These are phyloP conservation scores for Melopsittacus undulatus DNA, from an alignment of 2,797 vertebrate species.

Conservation along the genomic window DNA sequence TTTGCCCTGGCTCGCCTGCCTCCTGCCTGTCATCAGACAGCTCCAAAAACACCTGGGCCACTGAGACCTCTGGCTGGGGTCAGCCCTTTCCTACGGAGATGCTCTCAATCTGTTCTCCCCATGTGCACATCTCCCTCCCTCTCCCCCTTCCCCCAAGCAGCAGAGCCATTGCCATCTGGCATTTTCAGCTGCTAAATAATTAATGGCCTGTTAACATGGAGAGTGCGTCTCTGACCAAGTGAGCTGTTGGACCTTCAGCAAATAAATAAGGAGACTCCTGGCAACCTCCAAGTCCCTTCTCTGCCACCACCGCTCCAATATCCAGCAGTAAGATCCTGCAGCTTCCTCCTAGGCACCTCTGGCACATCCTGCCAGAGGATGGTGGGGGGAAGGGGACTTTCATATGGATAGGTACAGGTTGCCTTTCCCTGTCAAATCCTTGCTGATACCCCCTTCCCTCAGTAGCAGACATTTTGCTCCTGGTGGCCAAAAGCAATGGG, in stretches of 20 bases:
- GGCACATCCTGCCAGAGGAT: neutral
- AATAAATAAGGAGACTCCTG: conserved; percentile 33
- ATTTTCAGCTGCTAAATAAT: conserved; percentile 65
- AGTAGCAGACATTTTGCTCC: neutral
- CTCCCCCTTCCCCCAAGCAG: conserved; percentile 1
- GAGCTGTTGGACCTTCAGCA: conserved; percentile 10
- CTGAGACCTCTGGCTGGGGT: neutral
- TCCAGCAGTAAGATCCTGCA: neutral
- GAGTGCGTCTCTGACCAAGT: neutral
- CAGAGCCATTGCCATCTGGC: conserved; percentile 55
- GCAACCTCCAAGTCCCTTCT: neutral
- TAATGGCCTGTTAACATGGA: conserved; percentile 58
- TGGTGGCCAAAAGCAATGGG: neutral
- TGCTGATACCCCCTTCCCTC: neutral
- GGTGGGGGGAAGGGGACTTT: neutral
- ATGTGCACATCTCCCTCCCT: neutral
- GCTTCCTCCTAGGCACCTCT: neutral
- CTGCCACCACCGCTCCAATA: neutral
- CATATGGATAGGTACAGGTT: neutral
- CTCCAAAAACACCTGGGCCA: neutral
- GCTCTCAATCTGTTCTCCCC: conserved; percentile 34
- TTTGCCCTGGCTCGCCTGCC: neutral
- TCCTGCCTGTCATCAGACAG: neutral
- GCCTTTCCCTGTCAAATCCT: neutral
- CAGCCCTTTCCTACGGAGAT: neutral